Base-by-base conservation (phyloP, 1,140 invertebrate genomes). In the Aphelenchoides avenae region DNA sequence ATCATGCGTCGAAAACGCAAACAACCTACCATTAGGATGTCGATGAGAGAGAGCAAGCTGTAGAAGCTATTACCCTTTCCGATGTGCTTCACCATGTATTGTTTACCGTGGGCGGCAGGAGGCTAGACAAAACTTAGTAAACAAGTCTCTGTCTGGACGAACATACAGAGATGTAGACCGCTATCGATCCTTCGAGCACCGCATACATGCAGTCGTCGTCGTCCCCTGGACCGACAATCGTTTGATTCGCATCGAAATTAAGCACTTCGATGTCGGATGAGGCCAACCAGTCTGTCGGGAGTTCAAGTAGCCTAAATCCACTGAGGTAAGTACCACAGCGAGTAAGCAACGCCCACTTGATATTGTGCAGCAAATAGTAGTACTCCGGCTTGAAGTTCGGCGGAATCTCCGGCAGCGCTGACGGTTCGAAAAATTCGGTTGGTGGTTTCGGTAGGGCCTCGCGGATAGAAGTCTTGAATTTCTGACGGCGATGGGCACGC, bases 11-110 rank as follows among this genome's bases (percentile, higher is more conserved):
- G 33, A n/a, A n/a, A n/a, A n/a, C n/a, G n/a, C n/a, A n/a, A n/a
- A n/a, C n/a, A 24, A 81, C 82, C 82, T 79, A 88, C 88, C 42
- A 89, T 94, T 27, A 97, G 81, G 52, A 94, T 89, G 81, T 98
- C 93, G 30, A 92, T 87, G 68, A 98, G 92, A 80, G 91, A 96
- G 5, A 99, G 83, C 20, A 98, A 80, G 68, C 91, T 96, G 15
- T 91, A 91, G 53, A 98, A 89, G 46, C 88, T 90, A 78, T 96
- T 91, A 2, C 94, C 94, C 39, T 88, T 86, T 63, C 86, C 85
- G 0, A 95, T 92, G 53, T 89, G 82, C 77, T 97, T 97, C 13
- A 98, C 80, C 0, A 88, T 85, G 50, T 55, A 72, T 47, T 75
- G 52, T 41, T 75, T 76, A n/a, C 71, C 66, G 51, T n/a, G n/a